Evolutionary conservation across 2,797 vertebrate species (phyloP).

Genomic region (Momotus momota): DNA sequence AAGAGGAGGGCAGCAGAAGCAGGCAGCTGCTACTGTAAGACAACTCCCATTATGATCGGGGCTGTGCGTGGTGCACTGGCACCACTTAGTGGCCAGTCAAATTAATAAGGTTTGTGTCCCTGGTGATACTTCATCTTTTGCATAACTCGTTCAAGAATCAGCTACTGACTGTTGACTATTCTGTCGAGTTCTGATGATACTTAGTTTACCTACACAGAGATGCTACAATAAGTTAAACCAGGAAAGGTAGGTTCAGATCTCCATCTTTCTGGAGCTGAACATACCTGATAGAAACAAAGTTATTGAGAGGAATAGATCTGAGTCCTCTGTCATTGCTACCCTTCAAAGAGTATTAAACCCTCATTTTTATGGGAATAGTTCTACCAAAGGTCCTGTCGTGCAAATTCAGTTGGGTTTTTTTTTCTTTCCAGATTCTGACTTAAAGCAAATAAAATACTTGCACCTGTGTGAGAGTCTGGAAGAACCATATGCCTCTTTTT

Average conservation of each 20-base stretch:
- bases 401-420: neutral
- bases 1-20: neutral
- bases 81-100: constrained; percentile 59
- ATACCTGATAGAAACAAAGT: neutral
- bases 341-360: neutral
- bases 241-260: neutral
- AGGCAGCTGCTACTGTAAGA: neutral
- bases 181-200: neutral
- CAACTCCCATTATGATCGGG: neutral
- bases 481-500: neutral
- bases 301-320: neutral
- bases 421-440: neutral
- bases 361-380: neutral
- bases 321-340: neutral
- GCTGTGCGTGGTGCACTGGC: neutral
- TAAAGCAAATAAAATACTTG: neutral
- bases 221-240: neutral
- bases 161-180: neutral
- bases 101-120: neutral
- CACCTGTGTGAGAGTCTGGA: neutral
- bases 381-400: neutral
- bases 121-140: rapidly evolving
- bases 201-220: neutral
- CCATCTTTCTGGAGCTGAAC: neutral
- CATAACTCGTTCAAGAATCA: neutral